phyloP scores from a whole-genome alignment of 1,140 invertebrate genomes.

The Sipha flava region DNA sequence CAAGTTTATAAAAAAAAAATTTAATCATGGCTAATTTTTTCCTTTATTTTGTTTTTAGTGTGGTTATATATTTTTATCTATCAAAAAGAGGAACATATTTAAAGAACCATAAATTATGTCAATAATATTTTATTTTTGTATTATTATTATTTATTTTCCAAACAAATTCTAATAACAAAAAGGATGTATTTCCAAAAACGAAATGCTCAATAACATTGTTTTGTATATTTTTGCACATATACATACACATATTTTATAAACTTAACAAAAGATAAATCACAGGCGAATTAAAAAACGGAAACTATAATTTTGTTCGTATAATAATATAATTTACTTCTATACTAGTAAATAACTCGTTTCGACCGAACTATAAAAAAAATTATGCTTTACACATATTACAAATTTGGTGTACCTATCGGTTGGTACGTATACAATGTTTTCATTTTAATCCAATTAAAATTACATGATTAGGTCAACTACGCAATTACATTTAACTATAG shows the following conservation, averaged over 20 bases:
- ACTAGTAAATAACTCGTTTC: neutral
- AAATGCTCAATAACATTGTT: slow-evolving; percentile 29
- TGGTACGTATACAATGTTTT: slow-evolving; percentile 20
- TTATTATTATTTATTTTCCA: neutral
- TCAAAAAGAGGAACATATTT: too few relatives aligned
- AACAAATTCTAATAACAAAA: neutral
- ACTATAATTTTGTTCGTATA: slow-evolving; percentile 17
- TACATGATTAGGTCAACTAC: slow-evolving; percentile 19
- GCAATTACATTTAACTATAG: neutral
- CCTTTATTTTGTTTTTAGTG: too few relatives aligned
- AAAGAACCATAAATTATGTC: too few relatives aligned
- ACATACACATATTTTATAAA: slow-evolving; percentile 28
- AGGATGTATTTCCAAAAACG: neutral
- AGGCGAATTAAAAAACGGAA: slow-evolving; percentile 29
- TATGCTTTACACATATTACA: neutral
- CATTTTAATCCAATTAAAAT: neutral
- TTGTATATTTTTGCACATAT: slow-evolving; percentile 26
- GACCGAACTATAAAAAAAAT: slow-evolving; percentile 19
- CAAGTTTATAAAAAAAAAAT: too few relatives aligned
- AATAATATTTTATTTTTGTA: too few relatives aligned
- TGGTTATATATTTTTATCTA: too few relatives aligned
- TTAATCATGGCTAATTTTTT: too few relatives aligned
- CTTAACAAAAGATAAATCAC: slow-evolving; percentile 33
- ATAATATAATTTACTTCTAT: neutral
- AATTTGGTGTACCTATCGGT: neutral